Conservation (phyloP, 2,113 vertebrate species). For the Struthidea cinerea region DNA sequence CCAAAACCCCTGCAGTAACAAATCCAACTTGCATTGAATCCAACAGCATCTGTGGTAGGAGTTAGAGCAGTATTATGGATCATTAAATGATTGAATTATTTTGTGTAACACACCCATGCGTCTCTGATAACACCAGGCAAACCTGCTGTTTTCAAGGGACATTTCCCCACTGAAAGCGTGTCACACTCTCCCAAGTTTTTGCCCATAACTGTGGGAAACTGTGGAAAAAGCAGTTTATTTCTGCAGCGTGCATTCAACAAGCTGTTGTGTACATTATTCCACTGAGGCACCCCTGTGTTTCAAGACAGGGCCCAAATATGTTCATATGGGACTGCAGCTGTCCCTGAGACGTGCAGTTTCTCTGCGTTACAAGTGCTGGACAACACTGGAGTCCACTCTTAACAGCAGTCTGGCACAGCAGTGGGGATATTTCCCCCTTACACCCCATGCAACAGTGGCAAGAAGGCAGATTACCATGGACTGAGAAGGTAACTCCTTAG, state of each 20-base stretch:
- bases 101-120: not conserved
- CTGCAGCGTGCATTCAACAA: not conserved
- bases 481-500: not conserved
- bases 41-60: constrained; percentile 45
- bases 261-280: not conserved
- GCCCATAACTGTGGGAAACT: not conserved
- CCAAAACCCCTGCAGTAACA: constrained; percentile 30
- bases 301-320: not conserved
- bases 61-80: not conserved
- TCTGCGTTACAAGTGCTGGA: not conserved
- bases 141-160: not conserved
- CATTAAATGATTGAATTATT: constrained; percentile 15
- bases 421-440: not conserved
- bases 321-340: not conserved
- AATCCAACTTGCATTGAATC: constrained; percentile 6
- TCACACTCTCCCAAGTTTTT: not conserved
- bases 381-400: not conserved
- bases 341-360: not conserved
- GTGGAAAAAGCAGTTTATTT: not conserved
- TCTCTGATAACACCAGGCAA: not conserved
- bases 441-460: not conserved
- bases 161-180: not conserved
- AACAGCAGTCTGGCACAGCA: not conserved
- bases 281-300: not conserved
- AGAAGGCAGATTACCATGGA: not conserved